These are phyloP conservation scores for Nasonia giraulti DNA, from an alignment of 1,140 invertebrate species.

Conservation along the genomic window DNA sequence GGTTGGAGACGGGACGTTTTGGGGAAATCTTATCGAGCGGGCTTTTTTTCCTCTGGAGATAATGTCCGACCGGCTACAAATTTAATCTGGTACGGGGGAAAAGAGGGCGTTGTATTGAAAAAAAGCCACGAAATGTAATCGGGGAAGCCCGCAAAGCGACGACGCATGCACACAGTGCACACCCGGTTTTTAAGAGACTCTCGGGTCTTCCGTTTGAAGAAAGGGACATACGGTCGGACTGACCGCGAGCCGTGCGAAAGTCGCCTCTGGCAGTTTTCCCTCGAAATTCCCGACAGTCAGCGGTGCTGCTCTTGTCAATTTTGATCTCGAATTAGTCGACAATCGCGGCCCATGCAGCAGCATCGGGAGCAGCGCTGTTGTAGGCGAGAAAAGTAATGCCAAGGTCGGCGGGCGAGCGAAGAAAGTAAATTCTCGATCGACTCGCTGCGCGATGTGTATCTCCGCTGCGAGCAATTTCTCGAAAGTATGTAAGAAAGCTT, in stretches of 20 bases:
- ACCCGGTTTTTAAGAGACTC: not conserved
- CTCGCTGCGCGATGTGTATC: too few species aligned
- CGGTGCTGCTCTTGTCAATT: too few species aligned
- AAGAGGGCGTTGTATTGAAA: too few species aligned
- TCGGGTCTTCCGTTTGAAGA: too few species aligned
- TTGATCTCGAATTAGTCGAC: not conserved
- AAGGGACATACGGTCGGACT: too few species aligned
- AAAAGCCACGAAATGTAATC: not conserved
- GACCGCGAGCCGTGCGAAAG: not conserved
- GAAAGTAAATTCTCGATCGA: slow-evolving; percentile 38
- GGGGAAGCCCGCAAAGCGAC: not conserved
- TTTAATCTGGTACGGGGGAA: too few species aligned
- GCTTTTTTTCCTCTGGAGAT: not conserved
- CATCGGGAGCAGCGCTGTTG: not conserved
- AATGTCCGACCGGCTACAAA: not conserved
- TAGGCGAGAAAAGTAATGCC: slow-evolving; percentile 22
- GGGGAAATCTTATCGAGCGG: not conserved
- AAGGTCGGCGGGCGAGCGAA: slow-evolving; percentile 21
- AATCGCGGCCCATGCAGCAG: not conserved
- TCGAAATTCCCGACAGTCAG: not conserved
- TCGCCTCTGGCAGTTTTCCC: not conserved
- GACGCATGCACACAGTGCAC: not conserved
- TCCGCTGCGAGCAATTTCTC: too few species aligned
- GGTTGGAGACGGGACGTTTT: not conserved
- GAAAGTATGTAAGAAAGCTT: too few species aligned